Conservation (phyloP, 2,113 vertebrate genomes). For the Rhadina sibilatrix region DNA sequence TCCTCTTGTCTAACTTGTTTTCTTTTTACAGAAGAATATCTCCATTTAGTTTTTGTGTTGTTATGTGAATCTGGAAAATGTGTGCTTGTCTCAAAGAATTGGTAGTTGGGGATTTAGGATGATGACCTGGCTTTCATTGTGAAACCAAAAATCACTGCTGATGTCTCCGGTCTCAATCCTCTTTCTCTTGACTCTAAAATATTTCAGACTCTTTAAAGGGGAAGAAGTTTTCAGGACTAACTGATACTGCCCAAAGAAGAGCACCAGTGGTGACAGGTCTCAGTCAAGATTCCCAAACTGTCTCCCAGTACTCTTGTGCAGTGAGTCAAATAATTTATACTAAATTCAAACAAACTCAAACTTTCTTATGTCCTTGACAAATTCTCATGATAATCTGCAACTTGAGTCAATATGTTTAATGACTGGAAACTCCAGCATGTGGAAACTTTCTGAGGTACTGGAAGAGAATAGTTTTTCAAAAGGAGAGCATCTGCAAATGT, state of each 20-base stretch:
- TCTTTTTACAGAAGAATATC: neutral
- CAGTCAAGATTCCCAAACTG: neutral
- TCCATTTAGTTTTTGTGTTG: neutral
- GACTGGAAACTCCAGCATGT: neutral
- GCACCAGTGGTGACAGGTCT: rapidly evolving
- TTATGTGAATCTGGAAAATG: neutral
- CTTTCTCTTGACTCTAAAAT: neutral
- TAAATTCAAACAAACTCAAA: neutral
- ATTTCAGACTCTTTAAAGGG: neutral
- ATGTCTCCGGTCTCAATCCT: neutral
- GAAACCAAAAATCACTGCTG: neutral
- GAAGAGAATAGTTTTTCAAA: neutral
- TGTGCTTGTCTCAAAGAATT: neutral
- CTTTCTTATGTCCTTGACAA: neutral
- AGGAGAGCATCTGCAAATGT: neutral
- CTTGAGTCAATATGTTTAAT: neutral
- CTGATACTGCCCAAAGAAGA: neutral
- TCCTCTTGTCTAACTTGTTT: neutral
- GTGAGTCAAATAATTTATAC: neutral
- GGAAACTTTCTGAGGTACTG: neutral
- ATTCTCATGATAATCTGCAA: neutral
- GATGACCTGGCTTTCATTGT: neutral
- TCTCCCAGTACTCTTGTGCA: neutral
- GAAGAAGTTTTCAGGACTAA: neutral
- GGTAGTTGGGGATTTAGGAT: neutral